A percentile compares a stretch with the other conserved stretches of the same genome.
Evolutionary conservation across 2,113 vertebrate genomes (phyloP).

Genomic region (human (Homo sapiens)): DNA sequence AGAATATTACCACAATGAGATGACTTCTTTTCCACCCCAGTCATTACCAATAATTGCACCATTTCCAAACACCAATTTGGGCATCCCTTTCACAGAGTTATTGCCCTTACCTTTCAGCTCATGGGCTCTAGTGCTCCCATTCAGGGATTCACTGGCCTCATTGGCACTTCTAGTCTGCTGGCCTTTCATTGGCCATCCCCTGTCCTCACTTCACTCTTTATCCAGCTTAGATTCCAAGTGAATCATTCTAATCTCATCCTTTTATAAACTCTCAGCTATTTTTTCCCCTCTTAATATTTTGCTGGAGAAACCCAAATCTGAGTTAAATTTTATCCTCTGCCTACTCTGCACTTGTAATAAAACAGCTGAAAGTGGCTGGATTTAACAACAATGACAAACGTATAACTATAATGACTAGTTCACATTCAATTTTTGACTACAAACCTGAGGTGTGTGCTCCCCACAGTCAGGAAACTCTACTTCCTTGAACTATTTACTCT

Average conservation of each 20-base stretch:
- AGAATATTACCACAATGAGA: neutral
- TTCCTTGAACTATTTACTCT: rapidly evolving
- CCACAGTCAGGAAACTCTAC: neutral
- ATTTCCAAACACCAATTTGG: neutral
- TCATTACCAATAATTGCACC: neutral
- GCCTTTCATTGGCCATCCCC: neutral
- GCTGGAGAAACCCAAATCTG: neutral
- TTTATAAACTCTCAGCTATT: neutral
- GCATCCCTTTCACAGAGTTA: neutral
- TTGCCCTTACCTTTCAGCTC: neutral
- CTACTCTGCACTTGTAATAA: neutral
- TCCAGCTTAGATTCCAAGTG: neutral
- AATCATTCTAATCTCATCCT: neutral
- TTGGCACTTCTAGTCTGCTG: neutral
- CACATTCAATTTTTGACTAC: neutral
- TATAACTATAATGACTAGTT: neutral
- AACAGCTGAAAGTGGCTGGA: neutral
- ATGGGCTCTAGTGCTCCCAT: neutral
- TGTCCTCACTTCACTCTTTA: neutral
- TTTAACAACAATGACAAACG: neutral
- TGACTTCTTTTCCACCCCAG: neutral
- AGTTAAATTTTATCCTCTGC: neutral
- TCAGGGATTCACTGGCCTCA: neutral
- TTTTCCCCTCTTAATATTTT: neutral
- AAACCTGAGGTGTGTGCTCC: neutral